Evolutionary conservation across 2,888 invertebrate genomes (phyloP).

Genomic region (Andricus curvator): DNA sequence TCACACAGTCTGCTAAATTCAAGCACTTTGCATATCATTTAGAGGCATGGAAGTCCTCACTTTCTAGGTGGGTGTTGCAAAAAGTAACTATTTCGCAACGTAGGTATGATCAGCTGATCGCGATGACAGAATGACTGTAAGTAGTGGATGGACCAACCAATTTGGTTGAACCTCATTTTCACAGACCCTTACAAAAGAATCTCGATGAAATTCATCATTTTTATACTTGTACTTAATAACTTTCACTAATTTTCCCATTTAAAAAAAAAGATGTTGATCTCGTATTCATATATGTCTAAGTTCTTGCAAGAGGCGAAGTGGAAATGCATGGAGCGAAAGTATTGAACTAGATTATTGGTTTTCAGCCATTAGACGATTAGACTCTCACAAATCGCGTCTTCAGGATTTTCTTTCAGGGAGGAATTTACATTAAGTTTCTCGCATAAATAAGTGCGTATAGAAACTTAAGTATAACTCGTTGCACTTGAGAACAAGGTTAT

Average conservation of each 20-base stretch:
- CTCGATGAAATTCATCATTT: too few species aligned
- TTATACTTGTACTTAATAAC: neutral
- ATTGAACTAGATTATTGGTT: slow-evolving; percentile 20
- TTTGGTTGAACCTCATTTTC: too few species aligned
- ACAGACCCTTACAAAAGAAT: too few species aligned
- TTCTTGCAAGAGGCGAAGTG: slow-evolving; percentile 5
- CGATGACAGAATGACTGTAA: too few species aligned
- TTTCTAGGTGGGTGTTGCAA: too few species aligned
- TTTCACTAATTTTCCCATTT: slow-evolving; percentile 36
- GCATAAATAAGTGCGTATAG: slow-evolving; percentile 23
- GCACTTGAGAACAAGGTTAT: slow-evolving; percentile 36
- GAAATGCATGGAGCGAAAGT: slow-evolving; percentile 30
- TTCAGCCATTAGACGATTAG: slow-evolving; percentile 10
- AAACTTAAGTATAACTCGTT: neutral
- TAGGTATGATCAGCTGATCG: too few species aligned
- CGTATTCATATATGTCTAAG: slow-evolving; percentile 17
- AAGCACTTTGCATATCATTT: too few species aligned
- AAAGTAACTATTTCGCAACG: too few species aligned
- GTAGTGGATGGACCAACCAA: too few species aligned
- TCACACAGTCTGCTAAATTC: too few species aligned
- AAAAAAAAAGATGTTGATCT: slow-evolving; percentile 24
- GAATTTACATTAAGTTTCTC: slow-evolving; percentile 11
- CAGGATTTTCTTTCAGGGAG: neutral
- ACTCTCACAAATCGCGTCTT: slow-evolving; percentile 13
- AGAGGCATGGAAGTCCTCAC: too few species aligned